These are phyloP conservation scores for Sabatieria punctata DNA, from an alignment of 2,888 invertebrate genomes.

Conservation along the genomic window DNA sequence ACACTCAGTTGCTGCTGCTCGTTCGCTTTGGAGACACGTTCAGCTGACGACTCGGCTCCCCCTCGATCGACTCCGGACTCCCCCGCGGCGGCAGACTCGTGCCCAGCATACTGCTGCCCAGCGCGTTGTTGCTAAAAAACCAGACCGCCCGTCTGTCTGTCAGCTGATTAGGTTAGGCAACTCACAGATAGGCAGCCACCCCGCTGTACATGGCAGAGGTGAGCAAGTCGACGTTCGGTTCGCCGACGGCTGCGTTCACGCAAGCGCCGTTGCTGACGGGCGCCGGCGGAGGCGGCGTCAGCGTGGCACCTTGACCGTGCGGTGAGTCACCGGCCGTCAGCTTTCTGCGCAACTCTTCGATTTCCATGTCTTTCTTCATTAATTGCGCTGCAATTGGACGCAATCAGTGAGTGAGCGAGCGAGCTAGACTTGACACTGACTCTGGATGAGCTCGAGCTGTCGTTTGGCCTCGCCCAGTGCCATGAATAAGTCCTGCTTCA, in stretches of 20 bases:
- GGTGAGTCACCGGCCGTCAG: neutral
- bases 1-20: too few relatives aligned
- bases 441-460: conserved; percentile 55
- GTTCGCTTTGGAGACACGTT: too few relatives aligned
- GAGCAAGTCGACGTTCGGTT: neutral
- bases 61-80: too few relatives aligned
- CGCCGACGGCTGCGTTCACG: neutral
- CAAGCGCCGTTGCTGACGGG: neutral
- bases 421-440: too few relatives aligned
- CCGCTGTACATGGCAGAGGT: neutral
- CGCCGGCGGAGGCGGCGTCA: conserved; percentile 5
- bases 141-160: too few relatives aligned
- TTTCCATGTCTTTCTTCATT: neutral
- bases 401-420: neutral
- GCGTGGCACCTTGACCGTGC: conserved; percentile 44
- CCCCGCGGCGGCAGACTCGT: too few relatives aligned
- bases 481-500: conserved; percentile 91
- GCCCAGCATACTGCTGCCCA: too few relatives aligned
- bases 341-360: neutral
- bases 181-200: conserved; percentile 1
- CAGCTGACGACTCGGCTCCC: too few relatives aligned
- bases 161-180: too few relatives aligned
- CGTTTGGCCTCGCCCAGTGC: conserved; percentile 87
- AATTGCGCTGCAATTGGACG: neutral
- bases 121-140: too few relatives aligned